Percentiles rank a stretch among this genome's conserved stretches.
Evolutionary conservation across 2,888 invertebrate species (phyloP).

Genomic region (Tolmerus cingulatus): DNA sequence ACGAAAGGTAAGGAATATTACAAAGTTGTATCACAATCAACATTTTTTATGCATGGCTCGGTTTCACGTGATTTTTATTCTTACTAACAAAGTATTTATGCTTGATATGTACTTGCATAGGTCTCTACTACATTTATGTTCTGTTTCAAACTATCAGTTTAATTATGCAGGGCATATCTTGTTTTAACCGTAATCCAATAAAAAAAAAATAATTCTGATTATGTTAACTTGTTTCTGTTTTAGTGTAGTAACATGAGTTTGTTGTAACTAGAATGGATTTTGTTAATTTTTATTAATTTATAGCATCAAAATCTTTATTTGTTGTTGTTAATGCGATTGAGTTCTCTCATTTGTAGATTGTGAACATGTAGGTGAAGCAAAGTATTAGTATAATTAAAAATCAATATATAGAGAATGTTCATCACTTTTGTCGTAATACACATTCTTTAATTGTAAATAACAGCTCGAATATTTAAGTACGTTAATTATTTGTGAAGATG

Average conservation of each 20-base stretch:
- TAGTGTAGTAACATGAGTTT: neutral
- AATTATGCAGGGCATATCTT: neutral
- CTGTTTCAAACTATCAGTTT: neutral
- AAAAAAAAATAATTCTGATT: neutral
- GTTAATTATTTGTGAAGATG: too few species aligned
- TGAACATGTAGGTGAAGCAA: neutral
- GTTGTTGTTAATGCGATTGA: neutral
- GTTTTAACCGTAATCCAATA: neutral
- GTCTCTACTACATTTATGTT: neutral
- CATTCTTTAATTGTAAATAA: neutral
- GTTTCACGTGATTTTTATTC: neutral
- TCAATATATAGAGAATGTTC: neutral
- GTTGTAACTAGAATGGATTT: neutral
- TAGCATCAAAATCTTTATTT: neutral
- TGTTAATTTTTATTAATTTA: neutral
- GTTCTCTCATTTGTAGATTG: neutral
- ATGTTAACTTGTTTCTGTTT: neutral
- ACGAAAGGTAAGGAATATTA: conserved; percentile 60
- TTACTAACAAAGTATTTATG: neutral
- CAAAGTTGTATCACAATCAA: neutral
- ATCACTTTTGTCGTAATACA: neutral
- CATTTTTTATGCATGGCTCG: neutral
- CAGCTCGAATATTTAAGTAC: too few species aligned
- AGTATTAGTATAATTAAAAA: neutral
- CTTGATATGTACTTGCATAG: neutral